phyloP scores from a whole-genome alignment of 2,113 vertebrate genomes.

The Gopherus evgoodei region DNA sequence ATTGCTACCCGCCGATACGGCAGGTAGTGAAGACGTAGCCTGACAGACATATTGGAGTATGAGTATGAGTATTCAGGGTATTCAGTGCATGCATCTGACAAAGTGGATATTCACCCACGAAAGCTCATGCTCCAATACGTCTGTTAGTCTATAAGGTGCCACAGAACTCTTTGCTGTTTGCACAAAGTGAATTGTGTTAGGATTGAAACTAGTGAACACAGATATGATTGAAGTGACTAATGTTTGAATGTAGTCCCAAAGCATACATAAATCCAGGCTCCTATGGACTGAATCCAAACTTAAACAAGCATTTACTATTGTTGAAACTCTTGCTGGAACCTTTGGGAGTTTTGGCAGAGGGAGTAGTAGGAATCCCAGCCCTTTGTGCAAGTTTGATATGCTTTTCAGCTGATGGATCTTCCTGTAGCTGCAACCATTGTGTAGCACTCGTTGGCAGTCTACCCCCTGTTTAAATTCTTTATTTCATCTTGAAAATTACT shows the following conservation, averaged over 20 bases:
- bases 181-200: background rate
- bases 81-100: too few species aligned
- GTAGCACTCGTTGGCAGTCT: background rate
- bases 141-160: too few species aligned
- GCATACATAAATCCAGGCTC: background rate
- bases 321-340: background rate
- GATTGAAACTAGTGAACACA: background rate
- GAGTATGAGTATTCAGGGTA: too few species aligned
- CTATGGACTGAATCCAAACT: background rate
- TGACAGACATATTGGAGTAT: too few species aligned
- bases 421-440: background rate
- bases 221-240: background rate
- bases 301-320: background rate
- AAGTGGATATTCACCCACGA: too few species aligned
- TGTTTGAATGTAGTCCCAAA: background rate
- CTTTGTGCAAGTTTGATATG: background rate
- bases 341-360: background rate
- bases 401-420: background rate
- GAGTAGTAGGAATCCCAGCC: background rate
- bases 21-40: too few species aligned
- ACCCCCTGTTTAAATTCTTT: accelerated
- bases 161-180: background rate
- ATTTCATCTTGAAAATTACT: background rate
- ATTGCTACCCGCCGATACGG: too few species aligned
- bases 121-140: too few species aligned